Evolutionary conservation across 2,797 vertebrate genomes (phyloP).

Genomic region (Neosilurus mollespiculum): DNA sequence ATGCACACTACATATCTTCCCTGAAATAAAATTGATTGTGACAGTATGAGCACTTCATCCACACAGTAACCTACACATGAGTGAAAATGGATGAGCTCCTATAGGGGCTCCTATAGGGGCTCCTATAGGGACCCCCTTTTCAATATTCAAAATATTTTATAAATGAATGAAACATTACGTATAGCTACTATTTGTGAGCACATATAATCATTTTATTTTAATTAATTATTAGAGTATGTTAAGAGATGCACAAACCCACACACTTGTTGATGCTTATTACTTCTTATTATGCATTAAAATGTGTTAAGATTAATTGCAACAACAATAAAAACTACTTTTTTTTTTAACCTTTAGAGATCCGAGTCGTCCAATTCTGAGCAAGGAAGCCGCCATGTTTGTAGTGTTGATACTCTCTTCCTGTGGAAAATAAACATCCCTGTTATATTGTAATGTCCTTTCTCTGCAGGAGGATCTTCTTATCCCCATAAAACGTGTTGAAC

Average conservation of each 20-base stretch:
- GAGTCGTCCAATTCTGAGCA: constrained; percentile 68
- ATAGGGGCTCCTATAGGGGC: too few species aligned
- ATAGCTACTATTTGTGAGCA: too few species aligned
- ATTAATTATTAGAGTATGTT: too few species aligned
- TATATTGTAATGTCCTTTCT: background rate
- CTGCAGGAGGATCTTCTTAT: background rate
- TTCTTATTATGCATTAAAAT: background rate
- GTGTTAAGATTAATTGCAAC: background rate
- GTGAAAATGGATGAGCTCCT: too few species aligned
- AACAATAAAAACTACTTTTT: background rate
- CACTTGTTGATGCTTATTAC: background rate
- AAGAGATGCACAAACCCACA: background rate
- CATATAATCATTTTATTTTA: too few species aligned
- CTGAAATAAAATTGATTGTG: background rate
- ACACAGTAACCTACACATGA: too few species aligned
- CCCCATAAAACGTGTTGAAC: too few species aligned
- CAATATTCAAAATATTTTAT: too few species aligned
- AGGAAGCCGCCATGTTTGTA: constrained; percentile 68
- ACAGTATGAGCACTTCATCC: too few species aligned
- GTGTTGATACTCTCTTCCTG: background rate
- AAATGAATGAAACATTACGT: too few species aligned
- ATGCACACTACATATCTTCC: background rate
- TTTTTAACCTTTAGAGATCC: constrained; percentile 68
- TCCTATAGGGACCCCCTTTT: too few species aligned
- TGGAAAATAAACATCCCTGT: background rate